Evolutionary conservation across 2,888 invertebrate genomes (phyloP).

Genomic region (Sinelater perroti): DNA sequence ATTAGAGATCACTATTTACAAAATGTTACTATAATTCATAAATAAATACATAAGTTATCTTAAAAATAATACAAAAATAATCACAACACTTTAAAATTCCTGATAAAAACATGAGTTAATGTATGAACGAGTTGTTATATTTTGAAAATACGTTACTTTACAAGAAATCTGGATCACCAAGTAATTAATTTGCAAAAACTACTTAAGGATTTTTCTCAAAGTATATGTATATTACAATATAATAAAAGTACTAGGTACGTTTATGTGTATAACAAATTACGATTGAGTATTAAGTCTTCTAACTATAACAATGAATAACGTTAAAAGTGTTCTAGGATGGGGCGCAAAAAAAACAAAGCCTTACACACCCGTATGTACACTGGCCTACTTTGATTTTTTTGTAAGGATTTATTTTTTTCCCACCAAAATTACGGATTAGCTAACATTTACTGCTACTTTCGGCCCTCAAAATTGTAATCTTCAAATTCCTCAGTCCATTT

Average conservation of each 20-base stretch:
- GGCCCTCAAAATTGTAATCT: slow-evolving; percentile 52
- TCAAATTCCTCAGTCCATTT: slow-evolving; percentile 64
- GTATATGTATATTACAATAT: slow-evolving; percentile 31
- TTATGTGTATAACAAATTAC: slow-evolving; percentile 39
- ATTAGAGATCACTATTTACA: slow-evolving; percentile 7
- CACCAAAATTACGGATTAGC: slow-evolving; percentile 4
- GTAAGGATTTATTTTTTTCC: slow-evolving; percentile 25
- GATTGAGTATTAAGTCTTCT: slow-evolving; percentile 38
- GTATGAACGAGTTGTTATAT: slow-evolving; percentile 13
- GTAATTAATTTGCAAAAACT: slow-evolving; percentile 23
- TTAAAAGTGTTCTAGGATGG: slow-evolving; percentile 23
- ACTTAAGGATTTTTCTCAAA: slow-evolving; percentile 24
- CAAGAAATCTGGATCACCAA: slow-evolving; percentile 17
- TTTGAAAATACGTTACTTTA: slow-evolving; percentile 14
- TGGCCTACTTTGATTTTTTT: slow-evolving; percentile 16
- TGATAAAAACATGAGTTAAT: slow-evolving; percentile 1
- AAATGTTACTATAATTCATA: neutral
- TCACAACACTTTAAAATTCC: neutral
- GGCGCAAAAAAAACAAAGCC: slow-evolving; percentile 18
- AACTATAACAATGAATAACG: slow-evolving; percentile 42
- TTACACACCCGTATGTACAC: slow-evolving; percentile 27
- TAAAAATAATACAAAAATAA: slow-evolving; percentile 14
- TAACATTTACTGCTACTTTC: slow-evolving; percentile 21
- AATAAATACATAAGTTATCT: neutral
- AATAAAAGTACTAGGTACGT: slow-evolving; percentile 34